Base-by-base conservation (phyloP, 2,888 invertebrate species). In the Ashinkailepas kermadecensis region DNA sequence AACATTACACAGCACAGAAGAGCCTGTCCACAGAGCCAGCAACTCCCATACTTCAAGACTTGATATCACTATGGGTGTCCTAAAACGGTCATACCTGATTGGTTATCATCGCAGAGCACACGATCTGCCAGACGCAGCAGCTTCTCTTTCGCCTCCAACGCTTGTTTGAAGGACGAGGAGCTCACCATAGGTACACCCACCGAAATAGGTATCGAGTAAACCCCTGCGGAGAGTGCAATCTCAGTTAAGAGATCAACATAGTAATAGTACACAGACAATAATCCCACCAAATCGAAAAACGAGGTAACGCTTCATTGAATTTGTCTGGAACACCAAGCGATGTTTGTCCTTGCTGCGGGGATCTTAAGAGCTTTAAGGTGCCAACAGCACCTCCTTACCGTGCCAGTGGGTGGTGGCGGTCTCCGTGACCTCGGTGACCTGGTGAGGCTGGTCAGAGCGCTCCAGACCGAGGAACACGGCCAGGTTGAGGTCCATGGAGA, bases 351-450 rank as follows among this genome's bases (percentile, higher is more conserved):
- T 4, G 39, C 39, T 39, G 39, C 39, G 4, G 4, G 39, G 39
- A 39, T 39, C 39, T 39, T 39, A 39, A 39, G 39, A 39, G 39
- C 39, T 39, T 1, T 4, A 39, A 39, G 39, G 39, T 39, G 4
- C 39, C 39, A 39, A 4, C 39, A 39, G 39, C 39, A 59, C 12
- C 59, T 15, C 59, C 59, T 65, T 12, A 58, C 81, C 81, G 64
- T 81, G 81, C 81, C 81, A 81, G 65, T 81, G 81, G 21, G 59
- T 74, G n/a, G 74, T 74, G 78, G 81, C 81, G n/a, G 58, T n/a
- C 39, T 21, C 23, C 8, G 78, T 59, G n/a, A 81, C 58, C 6
- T 62, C 65, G 0, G 54, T 3, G n/a, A 80, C 65, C 64, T 23
- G 57, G 8, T 59, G 59, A 7, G 21, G 21, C 18, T 10, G 59